Percentiles rank a stretch among this genome's conserved stretches.
Evolutionary conservation across 2,113 vertebrate genomes (phyloP).

Genomic region (Cyrtonyx montezumae): DNA sequence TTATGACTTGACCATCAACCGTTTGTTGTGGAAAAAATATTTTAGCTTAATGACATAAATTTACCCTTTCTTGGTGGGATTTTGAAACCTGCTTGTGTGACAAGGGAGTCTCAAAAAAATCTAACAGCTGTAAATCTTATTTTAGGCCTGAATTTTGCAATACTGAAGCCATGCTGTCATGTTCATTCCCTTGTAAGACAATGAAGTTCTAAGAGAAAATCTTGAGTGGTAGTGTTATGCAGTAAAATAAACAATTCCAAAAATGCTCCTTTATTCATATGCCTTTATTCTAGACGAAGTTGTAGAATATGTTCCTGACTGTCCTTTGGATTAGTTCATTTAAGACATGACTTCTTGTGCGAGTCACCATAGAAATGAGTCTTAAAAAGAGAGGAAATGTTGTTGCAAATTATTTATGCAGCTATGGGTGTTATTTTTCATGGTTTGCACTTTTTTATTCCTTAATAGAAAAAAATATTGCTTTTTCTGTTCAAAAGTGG

Average conservation of each 20-base stretch:
- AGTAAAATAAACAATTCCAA: neutral
- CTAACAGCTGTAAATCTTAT: neutral
- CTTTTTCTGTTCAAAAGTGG: neutral
- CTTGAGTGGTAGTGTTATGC: neutral
- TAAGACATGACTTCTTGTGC: neutral
- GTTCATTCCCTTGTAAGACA: neutral
- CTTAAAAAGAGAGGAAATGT: slow-evolving; percentile 39
- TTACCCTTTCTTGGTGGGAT: neutral
- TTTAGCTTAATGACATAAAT: neutral
- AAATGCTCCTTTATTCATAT: neutral
- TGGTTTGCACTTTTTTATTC: neutral
- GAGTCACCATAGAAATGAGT: slow-evolving; percentile 7
- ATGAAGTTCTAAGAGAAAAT: neutral
- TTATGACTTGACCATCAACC: neutral
- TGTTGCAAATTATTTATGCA: slow-evolving; percentile 10
- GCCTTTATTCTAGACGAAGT: neutral
- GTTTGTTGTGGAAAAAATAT: neutral
- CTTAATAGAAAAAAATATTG: neutral
- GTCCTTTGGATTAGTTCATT: slow-evolving; percentile 3
- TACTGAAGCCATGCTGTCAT: neutral
- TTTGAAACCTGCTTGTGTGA: neutral
- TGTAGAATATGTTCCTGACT: neutral
- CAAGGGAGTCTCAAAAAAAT: neutral
- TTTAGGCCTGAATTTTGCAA: neutral
- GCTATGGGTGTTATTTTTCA: neutral